These are phyloP conservation scores for Rhinolophus sinicus DNA, from an alignment of 2,113 vertebrate species.

Conservation along the genomic window DNA sequence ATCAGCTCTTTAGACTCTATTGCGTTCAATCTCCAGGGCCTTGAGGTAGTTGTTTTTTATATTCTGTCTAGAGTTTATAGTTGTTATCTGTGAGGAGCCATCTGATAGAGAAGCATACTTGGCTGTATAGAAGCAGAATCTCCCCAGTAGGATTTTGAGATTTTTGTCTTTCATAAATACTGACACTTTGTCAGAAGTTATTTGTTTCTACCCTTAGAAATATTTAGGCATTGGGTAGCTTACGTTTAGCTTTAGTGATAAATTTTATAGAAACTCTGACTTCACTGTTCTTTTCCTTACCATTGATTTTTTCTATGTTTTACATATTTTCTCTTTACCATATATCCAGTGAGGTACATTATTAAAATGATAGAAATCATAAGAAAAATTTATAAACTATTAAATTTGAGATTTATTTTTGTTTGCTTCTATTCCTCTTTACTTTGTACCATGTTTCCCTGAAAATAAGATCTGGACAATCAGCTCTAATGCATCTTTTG, in stretches of 20 bases:
- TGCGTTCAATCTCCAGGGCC: background rate
- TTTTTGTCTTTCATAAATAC: constrained; percentile 26
- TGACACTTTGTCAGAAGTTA: constrained; percentile 8
- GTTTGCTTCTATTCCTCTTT: constrained; percentile 15
- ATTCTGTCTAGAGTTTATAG: background rate
- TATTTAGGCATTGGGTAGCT: background rate
- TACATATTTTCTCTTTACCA: background rate
- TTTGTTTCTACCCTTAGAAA: constrained; percentile 34
- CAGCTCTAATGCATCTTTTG: too few relatives aligned
- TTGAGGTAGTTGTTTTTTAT: background rate
- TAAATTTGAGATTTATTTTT: constrained; percentile 4
- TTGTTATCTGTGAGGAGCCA: background rate
- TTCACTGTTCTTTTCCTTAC: constrained; percentile 26
- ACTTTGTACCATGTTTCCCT: background rate
- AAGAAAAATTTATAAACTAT: background rate
- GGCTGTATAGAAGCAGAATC: background rate
- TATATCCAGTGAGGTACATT: background rate
- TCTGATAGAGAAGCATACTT: background rate
- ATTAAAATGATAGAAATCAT: constrained; percentile 14
- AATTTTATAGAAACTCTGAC: constrained; percentile 26
- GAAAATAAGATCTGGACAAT: too few relatives aligned
- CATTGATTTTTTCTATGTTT: background rate
- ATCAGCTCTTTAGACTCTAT: background rate
- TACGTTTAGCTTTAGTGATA: background rate
- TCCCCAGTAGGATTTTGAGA: background rate